These are phyloP conservation scores for Prionace glauca DNA, from an alignment of 2,797 vertebrate genomes.

Conservation along the genomic window DNA sequence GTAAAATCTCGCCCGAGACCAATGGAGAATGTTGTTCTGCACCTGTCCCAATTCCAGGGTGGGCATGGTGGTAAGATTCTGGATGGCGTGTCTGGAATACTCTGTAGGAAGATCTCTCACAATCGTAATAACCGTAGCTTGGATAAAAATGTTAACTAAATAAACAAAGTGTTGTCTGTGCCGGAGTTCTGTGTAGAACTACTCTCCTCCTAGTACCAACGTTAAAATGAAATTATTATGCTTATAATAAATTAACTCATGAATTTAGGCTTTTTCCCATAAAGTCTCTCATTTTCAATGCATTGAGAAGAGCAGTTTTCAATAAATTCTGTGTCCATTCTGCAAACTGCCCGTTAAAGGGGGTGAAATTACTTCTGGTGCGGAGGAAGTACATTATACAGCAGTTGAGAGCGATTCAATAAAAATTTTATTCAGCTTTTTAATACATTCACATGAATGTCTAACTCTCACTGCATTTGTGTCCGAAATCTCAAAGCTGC, in stretches of 20 bases:
- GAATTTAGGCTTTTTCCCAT: neutral
- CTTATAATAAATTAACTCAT: neutral
- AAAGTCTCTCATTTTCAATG: neutral
- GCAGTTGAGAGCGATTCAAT: neutral
- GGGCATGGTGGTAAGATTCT: no score
- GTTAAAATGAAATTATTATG: neutral
- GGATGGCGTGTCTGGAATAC: neutral
- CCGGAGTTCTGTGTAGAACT: neutral
- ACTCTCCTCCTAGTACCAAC: neutral
- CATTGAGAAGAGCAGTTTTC: neutral
- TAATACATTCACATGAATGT: neutral
- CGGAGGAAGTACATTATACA: neutral
- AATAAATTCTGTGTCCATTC: slow-evolving; percentile 27
- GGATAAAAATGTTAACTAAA: neutral
- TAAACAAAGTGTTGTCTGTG: neutral
- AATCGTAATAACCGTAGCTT: neutral
- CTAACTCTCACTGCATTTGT: neutral
- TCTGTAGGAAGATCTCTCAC: neutral
- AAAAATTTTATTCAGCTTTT: neutral
- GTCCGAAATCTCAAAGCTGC: neutral
- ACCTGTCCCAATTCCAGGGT: no score
- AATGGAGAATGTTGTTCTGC: no score
- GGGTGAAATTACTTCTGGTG: neutral
- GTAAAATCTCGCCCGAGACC: no score
- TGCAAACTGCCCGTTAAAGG: neutral